Conservation (phyloP, 2,113 vertebrate species). For the Cebus imitator region DNA sequence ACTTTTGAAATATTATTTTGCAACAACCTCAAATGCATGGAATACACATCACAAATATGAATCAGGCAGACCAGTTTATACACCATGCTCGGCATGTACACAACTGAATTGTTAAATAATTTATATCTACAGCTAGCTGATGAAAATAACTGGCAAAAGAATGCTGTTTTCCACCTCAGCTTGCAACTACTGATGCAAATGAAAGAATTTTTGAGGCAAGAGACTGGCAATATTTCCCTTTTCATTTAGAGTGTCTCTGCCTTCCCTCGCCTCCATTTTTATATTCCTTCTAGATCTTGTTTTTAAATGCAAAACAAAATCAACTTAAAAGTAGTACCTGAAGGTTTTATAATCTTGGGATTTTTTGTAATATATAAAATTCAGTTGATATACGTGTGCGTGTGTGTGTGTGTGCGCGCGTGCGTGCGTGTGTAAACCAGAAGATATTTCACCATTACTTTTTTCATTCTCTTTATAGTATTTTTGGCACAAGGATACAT, state of each 20-base stretch:
- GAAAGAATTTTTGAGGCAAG: neutral
- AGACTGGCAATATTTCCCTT: neutral
- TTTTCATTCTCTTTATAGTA: neutral
- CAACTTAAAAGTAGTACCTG: neutral
- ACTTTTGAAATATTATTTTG: constrained; percentile 6
- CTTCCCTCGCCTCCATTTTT: accelerated
- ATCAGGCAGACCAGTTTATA: neutral
- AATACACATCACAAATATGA: neutral
- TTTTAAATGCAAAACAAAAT: neutral
- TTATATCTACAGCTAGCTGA: neutral
- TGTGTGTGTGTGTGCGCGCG: too few relatives aligned
- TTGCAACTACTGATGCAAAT: neutral
- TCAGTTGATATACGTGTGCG: too few relatives aligned
- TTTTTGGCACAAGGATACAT: neutral
- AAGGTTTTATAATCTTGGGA: neutral
- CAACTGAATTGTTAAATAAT: constrained; percentile 41
- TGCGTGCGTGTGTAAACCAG: neutral
- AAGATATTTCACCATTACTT: neutral
- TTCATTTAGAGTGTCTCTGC: neutral
- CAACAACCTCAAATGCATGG: neutral
- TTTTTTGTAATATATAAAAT: neutral
- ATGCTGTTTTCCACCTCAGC: neutral
- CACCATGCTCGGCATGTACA: neutral
- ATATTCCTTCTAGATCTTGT: neutral
- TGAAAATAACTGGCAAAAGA: constrained; percentile 26